Percentiles rank a stretch among this genome's conserved stretches.
Conservation (phyloP, 2,113 vertebrate species). For the Capreolus pygargus region DNA sequence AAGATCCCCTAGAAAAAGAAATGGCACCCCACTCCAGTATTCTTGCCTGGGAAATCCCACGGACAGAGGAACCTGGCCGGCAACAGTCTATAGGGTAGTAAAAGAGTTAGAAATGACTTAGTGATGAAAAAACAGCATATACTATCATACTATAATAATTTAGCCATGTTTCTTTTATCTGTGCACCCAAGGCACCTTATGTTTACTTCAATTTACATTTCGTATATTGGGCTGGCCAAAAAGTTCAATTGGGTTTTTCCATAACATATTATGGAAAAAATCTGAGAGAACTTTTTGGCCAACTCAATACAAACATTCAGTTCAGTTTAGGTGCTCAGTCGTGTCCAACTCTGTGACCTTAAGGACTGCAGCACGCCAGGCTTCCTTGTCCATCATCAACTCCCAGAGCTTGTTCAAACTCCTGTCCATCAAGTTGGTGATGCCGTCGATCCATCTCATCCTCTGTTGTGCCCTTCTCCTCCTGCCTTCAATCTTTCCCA, state of each 20-base stretch:
- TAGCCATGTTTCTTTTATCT: not conserved
- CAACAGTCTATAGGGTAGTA: not conserved
- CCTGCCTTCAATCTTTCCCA: not conserved
- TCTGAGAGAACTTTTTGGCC: not conserved
- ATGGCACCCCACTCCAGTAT: not conserved
- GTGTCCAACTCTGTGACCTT: rapidly evolving
- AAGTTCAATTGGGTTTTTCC: not conserved
- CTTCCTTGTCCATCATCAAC: not conserved
- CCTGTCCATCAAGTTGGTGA: not conserved
- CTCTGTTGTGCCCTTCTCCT: not conserved
- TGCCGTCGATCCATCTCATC: not conserved
- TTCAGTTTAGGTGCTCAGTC: not conserved
- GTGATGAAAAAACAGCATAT: not conserved
- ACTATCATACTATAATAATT: not conserved
- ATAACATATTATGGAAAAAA: not conserved
- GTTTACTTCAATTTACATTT: not conserved
- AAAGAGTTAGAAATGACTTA: not conserved
- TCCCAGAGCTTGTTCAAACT: not conserved
- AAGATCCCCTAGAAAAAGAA: not conserved
- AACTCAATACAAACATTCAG: not conserved
- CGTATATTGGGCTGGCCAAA: not conserved
- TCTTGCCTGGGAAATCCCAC: not conserved
- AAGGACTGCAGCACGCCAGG: not conserved
- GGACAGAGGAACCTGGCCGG: not conserved
- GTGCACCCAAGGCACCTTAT: not conserved